Evolutionary conservation across 2,888 invertebrate genomes (phyloP), one percentile per base, ranked within the genome.

Genomic region (Heliconius ethilla): DNA sequence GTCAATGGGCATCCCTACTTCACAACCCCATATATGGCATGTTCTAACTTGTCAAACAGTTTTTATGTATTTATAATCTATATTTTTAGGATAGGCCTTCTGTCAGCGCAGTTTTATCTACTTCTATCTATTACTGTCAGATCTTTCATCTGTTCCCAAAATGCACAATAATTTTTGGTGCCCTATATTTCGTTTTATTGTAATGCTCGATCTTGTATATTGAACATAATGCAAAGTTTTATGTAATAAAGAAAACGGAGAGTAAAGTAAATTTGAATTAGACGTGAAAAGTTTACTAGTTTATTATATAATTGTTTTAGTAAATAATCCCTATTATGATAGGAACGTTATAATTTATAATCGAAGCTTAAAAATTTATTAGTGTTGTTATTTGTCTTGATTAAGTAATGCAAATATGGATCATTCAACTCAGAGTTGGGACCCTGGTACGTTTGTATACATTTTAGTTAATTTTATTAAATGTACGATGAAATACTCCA

Each of bases 371-470:
- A 37, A 37, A 37, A 37, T 25, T 3, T 59, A 59, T 25, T 37
- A 72, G 59, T 72, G 72, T 77, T 33, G 45, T 62, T 76, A 73
- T 75, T 45, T 59, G 29, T 70, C 45, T 70, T 65, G 22, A 55
- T 65, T 70, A 63, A 59, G 77, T 29, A 73, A 70, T 79, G 75
- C 70, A 66, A 82, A 80, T 72, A 82, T 82, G 82, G 82, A 82
- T 70, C 78, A 74, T 76, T 59, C 90, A 63, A 83, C 89, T 80
- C 92, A 92, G 82, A 91, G 89, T 82, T 93, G 93, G 94, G 93
- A 93, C 81, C 93, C 94, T 86, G 91, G 93, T 93, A 86, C 78
- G 88, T 86, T 66, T 73, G 66, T 40, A 55, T 73, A 66, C 29
- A 62, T 73, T 29, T 75, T 75, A 73, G 73, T 37, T 27, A 74